phyloP scores from a whole-genome alignment of 2,797 vertebrate genomes.

The Trichosurus vulpecula region DNA sequence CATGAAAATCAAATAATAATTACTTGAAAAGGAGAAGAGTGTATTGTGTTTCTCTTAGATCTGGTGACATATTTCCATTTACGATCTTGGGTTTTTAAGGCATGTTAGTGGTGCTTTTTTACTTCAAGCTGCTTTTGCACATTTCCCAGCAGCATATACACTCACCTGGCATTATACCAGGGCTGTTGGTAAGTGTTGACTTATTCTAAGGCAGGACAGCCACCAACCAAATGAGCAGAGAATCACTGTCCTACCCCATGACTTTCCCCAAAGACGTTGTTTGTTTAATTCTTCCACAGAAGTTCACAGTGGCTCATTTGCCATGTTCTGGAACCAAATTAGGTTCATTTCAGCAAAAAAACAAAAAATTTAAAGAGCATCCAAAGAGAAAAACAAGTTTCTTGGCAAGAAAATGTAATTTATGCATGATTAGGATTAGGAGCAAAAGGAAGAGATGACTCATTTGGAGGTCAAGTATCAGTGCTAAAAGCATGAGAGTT shows the following conservation, averaged over 20 bases:
- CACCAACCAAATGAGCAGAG: conserved; percentile 7
- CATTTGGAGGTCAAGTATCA: conserved; percentile 11
- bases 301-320: conserved; percentile 55
- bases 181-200: conserved; percentile 29
- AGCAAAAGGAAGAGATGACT: conserved; percentile 46
- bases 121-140: not conserved
- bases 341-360: conserved; percentile 60
- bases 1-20: conserved; percentile 32
- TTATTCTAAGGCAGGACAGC: conserved; percentile 12
- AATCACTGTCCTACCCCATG: conserved; percentile 10
- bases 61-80: not conserved
- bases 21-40: not conserved
- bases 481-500: conserved; percentile 17
- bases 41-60: conserved; percentile 15
- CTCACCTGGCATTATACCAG: not conserved
- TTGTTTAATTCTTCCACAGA: conserved; percentile 50
- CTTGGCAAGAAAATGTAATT: conserved; percentile 52
- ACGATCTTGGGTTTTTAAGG: not conserved
- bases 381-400: conserved; percentile 28
- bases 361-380: conserved; percentile 31
- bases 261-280: conserved; percentile 52
- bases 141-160: not conserved
- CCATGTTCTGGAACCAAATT: conserved; percentile 36
- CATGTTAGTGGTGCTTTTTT: not conserved
- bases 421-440: conserved; percentile 47